A percentile compares a stretch with the other conserved stretches of the same genome.
These are phyloP conservation scores for Aricia artaxerxes DNA, from an alignment of 2,888 invertebrate species.

Conservation along the genomic window DNA sequence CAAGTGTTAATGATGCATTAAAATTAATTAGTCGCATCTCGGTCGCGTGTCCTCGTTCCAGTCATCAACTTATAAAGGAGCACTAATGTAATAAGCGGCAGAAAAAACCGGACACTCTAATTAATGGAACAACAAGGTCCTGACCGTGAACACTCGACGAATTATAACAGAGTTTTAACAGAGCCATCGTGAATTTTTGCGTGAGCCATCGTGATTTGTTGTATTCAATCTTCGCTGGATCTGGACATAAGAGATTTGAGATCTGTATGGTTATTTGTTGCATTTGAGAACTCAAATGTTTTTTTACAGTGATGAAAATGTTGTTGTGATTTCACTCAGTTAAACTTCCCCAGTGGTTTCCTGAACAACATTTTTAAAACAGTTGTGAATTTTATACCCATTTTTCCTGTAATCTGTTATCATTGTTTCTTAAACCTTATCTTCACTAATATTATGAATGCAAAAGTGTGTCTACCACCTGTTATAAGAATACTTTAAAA, in stretches of 20 bases:
- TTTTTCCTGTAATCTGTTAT: no score
- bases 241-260: not conserved
- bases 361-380: no score
- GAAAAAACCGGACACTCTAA: conserved; percentile 77
- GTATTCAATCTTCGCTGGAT: not conserved
- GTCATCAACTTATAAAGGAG: conserved; percentile 61
- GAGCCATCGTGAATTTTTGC: not conserved
- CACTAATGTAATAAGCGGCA: conserved; percentile 69
- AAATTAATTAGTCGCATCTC: conserved; percentile 52
- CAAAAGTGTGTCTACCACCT: no score
- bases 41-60: conserved; percentile 63
- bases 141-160: conserved; percentile 54
- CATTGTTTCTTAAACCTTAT: no score
- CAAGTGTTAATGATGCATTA: conserved; percentile 51
- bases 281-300: no score
- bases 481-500: no score
- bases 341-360: no score
- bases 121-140: conserved; percentile 69
- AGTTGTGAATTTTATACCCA: no score
- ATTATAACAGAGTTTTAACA: conserved; percentile 47
- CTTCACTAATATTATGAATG: no score
- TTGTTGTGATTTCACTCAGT: no score
- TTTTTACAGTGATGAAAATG: no score
- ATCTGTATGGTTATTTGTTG: no score
- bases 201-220: not conserved